Evolutionary conservation across 2,888 invertebrate genomes (phyloP).

Genomic region (Alcis repandata): DNA sequence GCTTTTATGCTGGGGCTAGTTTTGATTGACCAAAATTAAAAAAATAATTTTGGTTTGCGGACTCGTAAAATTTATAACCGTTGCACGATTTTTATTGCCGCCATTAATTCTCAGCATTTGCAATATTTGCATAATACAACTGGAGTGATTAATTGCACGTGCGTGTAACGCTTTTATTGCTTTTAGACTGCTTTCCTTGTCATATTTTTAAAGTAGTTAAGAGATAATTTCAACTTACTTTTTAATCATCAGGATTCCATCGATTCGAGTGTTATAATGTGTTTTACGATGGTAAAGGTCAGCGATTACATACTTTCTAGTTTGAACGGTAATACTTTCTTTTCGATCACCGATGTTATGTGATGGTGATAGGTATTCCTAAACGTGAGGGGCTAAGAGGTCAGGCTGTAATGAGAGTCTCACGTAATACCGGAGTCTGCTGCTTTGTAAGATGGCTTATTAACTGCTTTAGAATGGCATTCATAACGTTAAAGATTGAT

Average conservation of each 20-base stretch:
- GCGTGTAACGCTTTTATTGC: conserved; percentile 10
- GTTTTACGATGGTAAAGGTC: conserved; percentile 25
- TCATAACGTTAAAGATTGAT: too few species aligned
- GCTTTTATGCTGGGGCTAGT: neutral
- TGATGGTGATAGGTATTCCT: conserved; percentile 13
- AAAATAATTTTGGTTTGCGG: neutral
- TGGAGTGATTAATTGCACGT: conserved; percentile 13
- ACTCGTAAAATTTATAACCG: neutral
- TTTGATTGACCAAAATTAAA: neutral
- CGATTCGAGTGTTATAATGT: conserved; percentile 2
- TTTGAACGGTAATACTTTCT: conserved; percentile 34
- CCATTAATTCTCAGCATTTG: neutral
- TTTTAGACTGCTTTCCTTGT: conserved; percentile 7
- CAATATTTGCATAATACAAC: conserved; percentile 12
- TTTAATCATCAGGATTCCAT: neutral
- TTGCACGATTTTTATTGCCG: conserved; percentile 2
- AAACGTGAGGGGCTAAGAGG: conserved; percentile 36
- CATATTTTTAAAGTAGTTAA: neutral
- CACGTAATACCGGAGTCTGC: conserved; percentile 11
- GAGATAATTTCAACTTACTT: too few species aligned
- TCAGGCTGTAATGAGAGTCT: conserved; percentile 32
- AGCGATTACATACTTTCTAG: conserved; percentile 36
- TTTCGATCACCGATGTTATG: conserved; percentile 38
- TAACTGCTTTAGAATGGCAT: neutral
- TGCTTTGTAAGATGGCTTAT: neutral